Evolutionary conservation across 2,888 invertebrate genomes (phyloP).

Genomic region (Nebria salina): DNA sequence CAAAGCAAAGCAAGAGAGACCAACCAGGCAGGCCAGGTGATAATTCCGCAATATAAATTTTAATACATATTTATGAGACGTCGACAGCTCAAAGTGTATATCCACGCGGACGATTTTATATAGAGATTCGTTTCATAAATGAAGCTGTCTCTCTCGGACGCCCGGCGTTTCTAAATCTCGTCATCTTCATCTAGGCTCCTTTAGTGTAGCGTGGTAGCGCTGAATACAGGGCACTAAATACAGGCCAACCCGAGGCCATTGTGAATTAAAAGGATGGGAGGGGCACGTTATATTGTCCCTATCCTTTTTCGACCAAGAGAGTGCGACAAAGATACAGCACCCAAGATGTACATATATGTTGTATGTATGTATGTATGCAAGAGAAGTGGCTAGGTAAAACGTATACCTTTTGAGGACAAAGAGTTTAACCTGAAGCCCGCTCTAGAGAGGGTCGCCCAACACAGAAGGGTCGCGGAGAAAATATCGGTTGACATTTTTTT

Average conservation of each 20-base stretch:
- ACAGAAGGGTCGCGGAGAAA: slow-evolving; percentile 47
- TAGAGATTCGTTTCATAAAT: slow-evolving; percentile 44
- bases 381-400: slow-evolving; percentile 34
- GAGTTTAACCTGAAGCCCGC: slow-evolving; percentile 37
- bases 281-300: slow-evolving; percentile 51
- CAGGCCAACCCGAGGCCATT: slow-evolving; percentile 54
- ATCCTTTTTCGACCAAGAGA: neutral
- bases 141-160: slow-evolving; percentile 29
- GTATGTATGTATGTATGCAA: neutral
- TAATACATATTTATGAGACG: slow-evolving; percentile 61
- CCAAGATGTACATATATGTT: neutral
- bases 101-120: slow-evolving; percentile 39
- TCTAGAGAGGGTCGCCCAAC: slow-evolving; percentile 22
- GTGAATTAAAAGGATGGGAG: slow-evolving; percentile 56
- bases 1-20: too few species aligned
- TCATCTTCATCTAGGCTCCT: slow-evolving; percentile 48
- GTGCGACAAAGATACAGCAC: neutral
- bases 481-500: slow-evolving; percentile 54
- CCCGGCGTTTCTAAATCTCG: slow-evolving; percentile 32
- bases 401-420: slow-evolving; percentile 38
- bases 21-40: slow-evolving; percentile 55
- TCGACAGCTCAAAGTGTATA: slow-evolving; percentile 55
- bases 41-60: slow-evolving; percentile 60
- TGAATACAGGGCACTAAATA: slow-evolving; percentile 55
- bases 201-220: slow-evolving; percentile 52